These are phyloP conservation scores for Chelonoidis abingdonii DNA, from an alignment of 2,113 vertebrate species.

Conservation along the genomic window DNA sequence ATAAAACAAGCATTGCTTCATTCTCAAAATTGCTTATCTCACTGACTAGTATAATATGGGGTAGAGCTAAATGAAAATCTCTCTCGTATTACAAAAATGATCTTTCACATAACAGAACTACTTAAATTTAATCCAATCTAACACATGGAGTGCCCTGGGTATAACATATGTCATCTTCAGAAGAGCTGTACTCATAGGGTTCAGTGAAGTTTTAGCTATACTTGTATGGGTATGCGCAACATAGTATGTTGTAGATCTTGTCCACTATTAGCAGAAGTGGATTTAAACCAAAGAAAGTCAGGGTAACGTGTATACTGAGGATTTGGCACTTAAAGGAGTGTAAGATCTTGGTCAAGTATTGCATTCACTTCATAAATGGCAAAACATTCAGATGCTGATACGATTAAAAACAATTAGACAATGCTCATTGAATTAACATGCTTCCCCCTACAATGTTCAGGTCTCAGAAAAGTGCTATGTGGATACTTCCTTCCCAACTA, in stretches of 20 bases:
- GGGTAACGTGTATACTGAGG: neutral
- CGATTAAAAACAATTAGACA: neutral
- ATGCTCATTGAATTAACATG: neutral
- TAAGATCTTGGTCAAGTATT: neutral
- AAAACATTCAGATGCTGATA: neutral
- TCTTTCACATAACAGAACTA: neutral
- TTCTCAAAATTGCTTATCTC: neutral
- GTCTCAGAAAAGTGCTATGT: neutral
- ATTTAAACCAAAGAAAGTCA: neutral
- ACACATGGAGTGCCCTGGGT: neutral
- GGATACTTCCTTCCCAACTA: neutral
- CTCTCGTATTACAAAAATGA: neutral
- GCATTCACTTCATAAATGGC: neutral
- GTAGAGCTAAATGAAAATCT: neutral
- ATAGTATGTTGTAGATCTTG: neutral
- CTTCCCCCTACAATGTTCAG: neutral
- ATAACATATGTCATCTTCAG: neutral
- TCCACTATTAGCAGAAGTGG: neutral
- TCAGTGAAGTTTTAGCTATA: neutral
- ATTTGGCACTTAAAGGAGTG: neutral
- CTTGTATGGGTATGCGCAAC: accelerated
- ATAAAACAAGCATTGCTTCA: neutral
- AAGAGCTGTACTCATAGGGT: neutral
- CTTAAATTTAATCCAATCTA: conserved; percentile 21
- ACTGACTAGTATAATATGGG: neutral